Percentiles rank a stretch among this genome's conserved stretches.
Conservation (phyloP, 2,888 invertebrate genomes). For the Parnassius glacialis region DNA sequence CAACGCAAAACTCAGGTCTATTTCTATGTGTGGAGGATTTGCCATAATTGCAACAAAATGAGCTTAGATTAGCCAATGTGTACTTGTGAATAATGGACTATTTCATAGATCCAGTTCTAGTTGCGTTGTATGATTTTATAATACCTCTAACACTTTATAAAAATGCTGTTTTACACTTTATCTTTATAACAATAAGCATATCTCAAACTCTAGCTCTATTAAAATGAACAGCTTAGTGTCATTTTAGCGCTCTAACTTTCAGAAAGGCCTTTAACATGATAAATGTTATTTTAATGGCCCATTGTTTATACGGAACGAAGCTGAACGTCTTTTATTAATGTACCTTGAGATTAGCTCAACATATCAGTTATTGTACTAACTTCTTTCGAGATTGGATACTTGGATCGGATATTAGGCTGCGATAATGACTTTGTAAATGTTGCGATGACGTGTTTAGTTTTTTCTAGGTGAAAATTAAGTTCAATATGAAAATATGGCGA, state of each 20-base stretch:
- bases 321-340: slow-evolving; percentile 36
- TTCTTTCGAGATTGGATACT: slow-evolving; percentile 15
- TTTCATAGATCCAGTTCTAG: too few species aligned
- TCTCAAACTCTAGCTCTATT: slow-evolving; percentile 12
- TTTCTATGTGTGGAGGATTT: too few species aligned
- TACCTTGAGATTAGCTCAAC: slow-evolving; percentile 24
- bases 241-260: slow-evolving; percentile 36
- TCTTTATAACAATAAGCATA: too few species aligned
- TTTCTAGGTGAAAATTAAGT: slow-evolving; percentile 5
- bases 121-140: too few species aligned
- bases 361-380: slow-evolving; percentile 17
- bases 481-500: background rate
- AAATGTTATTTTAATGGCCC: slow-evolving; percentile 59
- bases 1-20: too few species aligned
- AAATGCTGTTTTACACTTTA: too few species aligned
- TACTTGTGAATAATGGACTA: too few species aligned
- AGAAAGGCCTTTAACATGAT: slow-evolving; percentile 44
- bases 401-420: slow-evolving; percentile 27
- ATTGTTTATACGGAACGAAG: slow-evolving; percentile 45
- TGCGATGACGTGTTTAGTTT: slow-evolving; percentile 5
- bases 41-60: too few species aligned
- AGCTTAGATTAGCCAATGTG: too few species aligned
- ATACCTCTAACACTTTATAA: too few species aligned
- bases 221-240: slow-evolving; percentile 35
- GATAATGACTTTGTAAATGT: slow-evolving; percentile 17